phyloP scores from a whole-genome alignment of 2,797 vertebrate genomes.

The Sebastes vulpes region DNA sequence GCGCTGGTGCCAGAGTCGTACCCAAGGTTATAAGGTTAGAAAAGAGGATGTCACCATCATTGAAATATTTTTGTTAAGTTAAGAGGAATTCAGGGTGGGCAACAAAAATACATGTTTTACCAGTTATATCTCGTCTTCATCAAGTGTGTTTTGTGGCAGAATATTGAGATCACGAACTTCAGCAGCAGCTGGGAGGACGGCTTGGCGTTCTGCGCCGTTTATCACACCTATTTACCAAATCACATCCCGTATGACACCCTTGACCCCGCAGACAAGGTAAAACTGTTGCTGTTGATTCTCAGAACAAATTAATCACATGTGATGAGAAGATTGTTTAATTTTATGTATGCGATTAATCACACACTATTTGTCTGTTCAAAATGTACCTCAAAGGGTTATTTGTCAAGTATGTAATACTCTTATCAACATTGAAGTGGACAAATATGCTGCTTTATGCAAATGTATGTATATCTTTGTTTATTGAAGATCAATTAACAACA shows the following conservation, averaged over 20 bases:
- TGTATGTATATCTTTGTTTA: too few relatives aligned
- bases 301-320: not conserved
- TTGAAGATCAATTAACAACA: too few relatives aligned
- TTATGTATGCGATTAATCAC: too few relatives aligned
- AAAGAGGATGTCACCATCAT: not conserved
- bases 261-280: constrained; percentile 81
- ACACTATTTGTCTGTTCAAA: too few relatives aligned
- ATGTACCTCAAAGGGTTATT: too few relatives aligned
- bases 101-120: not conserved
- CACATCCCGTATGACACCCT: constrained; percentile 80
- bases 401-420: too few relatives aligned
- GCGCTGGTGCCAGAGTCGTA: constrained; percentile 85
- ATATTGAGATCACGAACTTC: constrained; percentile 89
- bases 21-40: constrained; percentile 85
- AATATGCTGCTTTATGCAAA: too few relatives aligned
- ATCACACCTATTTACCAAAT: constrained; percentile 85
- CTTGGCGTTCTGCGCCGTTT: constrained; percentile 86
- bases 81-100: not conserved
- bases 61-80: not conserved
- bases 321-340: not conserved
- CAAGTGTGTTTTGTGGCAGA: constrained; percentile 65
- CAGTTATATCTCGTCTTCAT: not conserved
- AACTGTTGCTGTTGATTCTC: not conserved
- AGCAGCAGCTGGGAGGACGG: constrained; percentile 89
- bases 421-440: too few relatives aligned